Base-by-base conservation (phyloP, 2,113 vertebrate species). In the Rhea americana region DNA sequence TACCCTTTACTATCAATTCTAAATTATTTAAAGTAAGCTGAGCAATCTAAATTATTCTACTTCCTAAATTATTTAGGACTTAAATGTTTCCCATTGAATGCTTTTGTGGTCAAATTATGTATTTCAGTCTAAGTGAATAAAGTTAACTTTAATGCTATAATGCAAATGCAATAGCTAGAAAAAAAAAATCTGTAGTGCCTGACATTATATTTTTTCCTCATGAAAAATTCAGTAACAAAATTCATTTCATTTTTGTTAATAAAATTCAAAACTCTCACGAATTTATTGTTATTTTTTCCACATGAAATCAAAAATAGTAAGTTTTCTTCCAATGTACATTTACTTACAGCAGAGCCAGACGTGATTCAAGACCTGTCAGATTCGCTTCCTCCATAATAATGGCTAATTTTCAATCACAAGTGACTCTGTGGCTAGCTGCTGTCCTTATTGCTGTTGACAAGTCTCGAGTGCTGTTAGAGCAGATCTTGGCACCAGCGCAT, bases 21-120 rank as follows among this genome's bases (percentile, higher is more conserved):
- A 95, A 97, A 97, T 98, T 96, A 97, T 97, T 98, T 95, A 97
- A 96, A 94, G 63, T 30, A 95, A 97, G 80, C 22, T 86, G 86
- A 94, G 77, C 70, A 95, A 94, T 89, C 80, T 91, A 92, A 96
- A 91, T 95, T 94, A 28, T 96, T 94, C 76, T 93, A 48, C 79
- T 75, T 63, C 26, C 87, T 97, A 59, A 97, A 97, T 98, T 97
- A 97, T 97, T 97, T 95, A 97, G 53, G 39, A 10, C 37, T 91
- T 92, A 96, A 96, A 95, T 73, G 66, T 95, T 97, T 97, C 93
- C 93, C 90, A 28, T 92, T 95, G 89, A 94, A 97, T 81, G 90
- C 63, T 94, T 96, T 95, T 91, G 82, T 95, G 93, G 76, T 94
- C 83, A 89, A 87, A 88, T 91, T 95, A 95, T 86, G 19, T 93